Evolutionary conservation across 2,888 invertebrate species (phyloP).

Genomic region (Brachypalpus laphriformis): DNA sequence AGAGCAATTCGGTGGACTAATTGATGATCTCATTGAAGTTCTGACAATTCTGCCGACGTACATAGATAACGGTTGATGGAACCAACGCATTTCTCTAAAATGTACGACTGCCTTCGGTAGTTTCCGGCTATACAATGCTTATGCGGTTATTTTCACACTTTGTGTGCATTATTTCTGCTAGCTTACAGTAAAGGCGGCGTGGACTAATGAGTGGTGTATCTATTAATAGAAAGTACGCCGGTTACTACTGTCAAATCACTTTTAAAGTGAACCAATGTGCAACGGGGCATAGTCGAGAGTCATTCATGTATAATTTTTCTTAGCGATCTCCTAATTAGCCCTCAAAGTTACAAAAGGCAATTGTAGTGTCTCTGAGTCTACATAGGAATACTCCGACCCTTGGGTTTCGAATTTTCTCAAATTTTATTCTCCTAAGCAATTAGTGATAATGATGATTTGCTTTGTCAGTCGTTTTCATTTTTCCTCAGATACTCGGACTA

Average conservation of each 20-base stretch:
- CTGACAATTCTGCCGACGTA: not conserved
- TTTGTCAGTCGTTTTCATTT: too few species aligned
- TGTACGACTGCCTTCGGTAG: not conserved
- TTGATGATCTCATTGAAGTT: not conserved
- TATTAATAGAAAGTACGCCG: not conserved
- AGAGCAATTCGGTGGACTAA: too few species aligned
- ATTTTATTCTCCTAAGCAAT: too few species aligned
- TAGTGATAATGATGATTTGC: too few species aligned
- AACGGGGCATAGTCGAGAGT: too few species aligned
- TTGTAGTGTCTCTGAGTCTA: too few species aligned
- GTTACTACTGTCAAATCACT: not conserved
- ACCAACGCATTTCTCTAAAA: not conserved
- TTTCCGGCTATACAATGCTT: not conserved
- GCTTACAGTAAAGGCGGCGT: not conserved
- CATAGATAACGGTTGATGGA: not conserved
- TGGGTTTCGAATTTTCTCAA: too few species aligned
- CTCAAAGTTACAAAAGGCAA: too few species aligned
- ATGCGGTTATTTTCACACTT: not conserved
- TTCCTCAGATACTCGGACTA: too few species aligned
- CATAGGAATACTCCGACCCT: too few species aligned
- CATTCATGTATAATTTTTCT: too few species aligned
- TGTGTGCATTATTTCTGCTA: not conserved
- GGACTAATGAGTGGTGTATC: not conserved
- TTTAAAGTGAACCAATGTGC: not conserved
- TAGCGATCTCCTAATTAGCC: too few species aligned